phyloP scores from a whole-genome alignment of 2,888 invertebrate genomes.

The Orchesella flavescens region DNA sequence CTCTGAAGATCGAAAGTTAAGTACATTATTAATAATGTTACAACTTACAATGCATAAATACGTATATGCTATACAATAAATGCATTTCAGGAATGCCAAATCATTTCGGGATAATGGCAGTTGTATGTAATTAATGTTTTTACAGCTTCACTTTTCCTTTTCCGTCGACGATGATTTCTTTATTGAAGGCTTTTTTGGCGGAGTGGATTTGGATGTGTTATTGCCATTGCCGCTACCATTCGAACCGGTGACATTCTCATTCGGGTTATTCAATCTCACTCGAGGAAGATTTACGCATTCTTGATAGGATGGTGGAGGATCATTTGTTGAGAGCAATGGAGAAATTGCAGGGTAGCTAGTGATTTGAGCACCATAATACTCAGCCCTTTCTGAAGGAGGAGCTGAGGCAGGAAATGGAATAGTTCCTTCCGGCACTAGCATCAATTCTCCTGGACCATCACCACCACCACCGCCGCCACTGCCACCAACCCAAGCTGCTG shows the following conservation, averaged over 20 bases:
- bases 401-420: slow-evolving; percentile 20
- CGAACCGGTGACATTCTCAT: neutral
- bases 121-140: neutral
- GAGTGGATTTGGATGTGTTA: neutral
- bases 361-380: slow-evolving; percentile 34
- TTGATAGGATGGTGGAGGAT: slow-evolving; percentile 58
- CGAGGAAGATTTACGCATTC: slow-evolving; percentile 52
- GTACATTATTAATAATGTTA: too few species aligned
- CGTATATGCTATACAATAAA: too few species aligned
- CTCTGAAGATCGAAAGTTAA: too few species aligned
- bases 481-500: neutral
- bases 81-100: too few species aligned
- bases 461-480: neutral
- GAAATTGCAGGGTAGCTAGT: neutral
- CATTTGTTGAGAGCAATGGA: slow-evolving; percentile 19
- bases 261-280: neutral
- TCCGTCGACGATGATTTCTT: slow-evolving; percentile 28
- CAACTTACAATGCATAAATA: too few species aligned
- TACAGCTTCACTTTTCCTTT: slow-evolving; percentile 5
- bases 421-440: slow-evolving; percentile 4
- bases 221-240: neutral
- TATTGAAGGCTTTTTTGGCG: slow-evolving; percentile 30
- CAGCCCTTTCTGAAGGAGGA: slow-evolving; percentile 24
- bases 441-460: neutral
- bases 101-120: too few species aligned